Percentiles rank a stretch among this genome's conserved stretches.
Evolutionary conservation across 1,140 invertebrate species (phyloP).

Genomic region (Cotesia typhae): DNA sequence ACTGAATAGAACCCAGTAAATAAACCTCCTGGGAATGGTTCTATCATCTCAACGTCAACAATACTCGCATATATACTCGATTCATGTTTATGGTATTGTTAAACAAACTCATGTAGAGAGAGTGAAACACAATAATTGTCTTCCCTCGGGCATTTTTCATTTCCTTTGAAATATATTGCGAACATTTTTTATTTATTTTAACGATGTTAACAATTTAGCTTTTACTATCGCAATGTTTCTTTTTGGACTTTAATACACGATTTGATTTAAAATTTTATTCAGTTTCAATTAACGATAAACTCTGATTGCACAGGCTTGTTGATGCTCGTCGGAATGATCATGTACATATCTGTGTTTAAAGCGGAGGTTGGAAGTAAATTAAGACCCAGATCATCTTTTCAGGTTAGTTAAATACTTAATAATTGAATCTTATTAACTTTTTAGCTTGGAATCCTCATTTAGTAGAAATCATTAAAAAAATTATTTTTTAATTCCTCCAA

Average conservation of each 20-base stretch:
- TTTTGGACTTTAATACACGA: neutral
- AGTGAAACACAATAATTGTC: too few species aligned
- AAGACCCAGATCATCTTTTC: constrained; percentile 74
- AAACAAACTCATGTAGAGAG: too few species aligned
- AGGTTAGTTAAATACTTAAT: constrained; percentile 45
- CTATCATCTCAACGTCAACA: neutral
- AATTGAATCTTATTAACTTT: constrained; percentile 1
- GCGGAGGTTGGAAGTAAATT: constrained; percentile 88
- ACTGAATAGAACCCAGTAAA: neutral
- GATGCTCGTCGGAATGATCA: constrained; percentile 87
- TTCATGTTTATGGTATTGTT: too few species aligned
- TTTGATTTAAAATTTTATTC: constrained; percentile 46
- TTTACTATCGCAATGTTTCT: too few species aligned
- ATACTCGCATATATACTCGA: too few species aligned
- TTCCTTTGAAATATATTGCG: too few species aligned
- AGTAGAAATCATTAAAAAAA: neutral
- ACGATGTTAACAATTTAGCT: neutral
- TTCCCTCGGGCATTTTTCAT: too few species aligned
- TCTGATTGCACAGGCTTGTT: constrained; percentile 74
- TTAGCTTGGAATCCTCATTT: neutral
- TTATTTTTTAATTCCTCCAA: too few species aligned
- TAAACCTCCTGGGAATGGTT: neutral
- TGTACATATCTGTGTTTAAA: constrained; percentile 93
- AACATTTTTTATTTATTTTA: neutral
- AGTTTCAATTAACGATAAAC: neutral